Evolutionary conservation across 2,113 vertebrate genomes (phyloP).

Genomic region (Pungitius pungitius): DNA sequence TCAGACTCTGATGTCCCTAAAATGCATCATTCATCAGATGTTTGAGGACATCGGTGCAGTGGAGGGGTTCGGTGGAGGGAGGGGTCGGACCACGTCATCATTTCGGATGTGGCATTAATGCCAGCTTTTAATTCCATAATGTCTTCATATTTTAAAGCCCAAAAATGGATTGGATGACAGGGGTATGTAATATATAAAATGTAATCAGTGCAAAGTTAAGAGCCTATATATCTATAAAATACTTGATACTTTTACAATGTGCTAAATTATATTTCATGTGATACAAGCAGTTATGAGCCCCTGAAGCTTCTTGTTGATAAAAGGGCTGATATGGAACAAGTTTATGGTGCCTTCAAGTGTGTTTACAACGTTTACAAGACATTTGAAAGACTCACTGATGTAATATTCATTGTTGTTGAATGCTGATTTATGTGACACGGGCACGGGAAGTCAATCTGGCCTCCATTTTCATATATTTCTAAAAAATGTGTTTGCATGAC

Average conservation of each 20-base stretch:
- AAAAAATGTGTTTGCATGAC: not conserved
- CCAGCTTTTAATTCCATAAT: conserved; percentile 31
- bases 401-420: conserved; percentile 53
- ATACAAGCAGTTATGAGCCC: conserved; percentile 8
- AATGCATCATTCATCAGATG: conserved; percentile 17
- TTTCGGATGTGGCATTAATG: conserved; percentile 29
- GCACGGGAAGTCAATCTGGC: not conserved
- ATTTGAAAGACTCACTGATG: conserved; percentile 55
- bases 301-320: conserved; percentile 25
- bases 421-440: conserved; percentile 30
- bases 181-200: not conserved
- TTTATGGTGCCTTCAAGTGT: conserved; percentile 59
- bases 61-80: conserved; percentile 31
- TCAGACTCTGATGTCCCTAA: conserved; percentile 12
- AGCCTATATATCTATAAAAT: conserved; percentile 41
- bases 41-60: conserved; percentile 32
- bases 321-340: conserved; percentile 19
- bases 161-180: not conserved
- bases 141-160: conserved; percentile 32
- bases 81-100: conserved; percentile 19
- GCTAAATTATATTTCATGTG: conserved; percentile 18
- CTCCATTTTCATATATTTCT: not conserved
- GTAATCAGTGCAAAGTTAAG: conserved; percentile 6
- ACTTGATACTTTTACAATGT: conserved; percentile 37
- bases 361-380: conserved; percentile 66